Evolutionary conservation across 2,888 invertebrate species (phyloP), one percentile per base, ranked within the genome.

Genomic region (Hypomecis atomaria): DNA sequence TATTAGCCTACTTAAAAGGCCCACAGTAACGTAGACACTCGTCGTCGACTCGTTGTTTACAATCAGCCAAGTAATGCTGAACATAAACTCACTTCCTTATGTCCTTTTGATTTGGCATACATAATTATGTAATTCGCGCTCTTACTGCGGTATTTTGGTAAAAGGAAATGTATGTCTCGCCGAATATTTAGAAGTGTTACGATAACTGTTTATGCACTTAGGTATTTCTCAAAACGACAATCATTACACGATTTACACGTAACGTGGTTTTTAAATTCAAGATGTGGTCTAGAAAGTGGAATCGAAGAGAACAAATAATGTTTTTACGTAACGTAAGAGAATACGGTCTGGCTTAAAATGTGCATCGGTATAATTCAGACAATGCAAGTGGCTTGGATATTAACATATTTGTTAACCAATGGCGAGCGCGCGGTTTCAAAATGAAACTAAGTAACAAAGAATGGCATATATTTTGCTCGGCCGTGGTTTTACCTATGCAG

Each of bases 181-280:
- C 59, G 42, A 56, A 58, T 47, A 56, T 10, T 13, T 54, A 48
- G 13, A 4, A 47, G 37, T 55, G 50, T 65, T 62, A 63, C 63
- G 62, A 48, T 59, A 59, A 58, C 64, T 59, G 59, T 64, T 48
- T 64, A 62, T 53, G 50, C 65, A 62, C 61, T 59, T 68, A 62
- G 53, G 62, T 69, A 65, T 61, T 66, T 65, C 49, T 60, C 47
- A 59, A 61, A 71, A 66, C 66, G 60, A 69, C 67, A 78, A 74
- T 53, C 65, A 78, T 75, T 74, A 76, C 78, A 84, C 83, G 86
- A 80, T 85, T 75, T 74, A 76, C 78, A 84, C 83, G 86, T 81
- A 85, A 86, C 72, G 52, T 49, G 53, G 45, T 62, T 80, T 87
- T 88, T 76, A 79, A 79, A 88, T 88, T 85, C 88, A 83, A 79